Evolutionary conservation across 2,888 invertebrate genomes (phyloP).

Genomic region (Phyllotreta striolata): DNA sequence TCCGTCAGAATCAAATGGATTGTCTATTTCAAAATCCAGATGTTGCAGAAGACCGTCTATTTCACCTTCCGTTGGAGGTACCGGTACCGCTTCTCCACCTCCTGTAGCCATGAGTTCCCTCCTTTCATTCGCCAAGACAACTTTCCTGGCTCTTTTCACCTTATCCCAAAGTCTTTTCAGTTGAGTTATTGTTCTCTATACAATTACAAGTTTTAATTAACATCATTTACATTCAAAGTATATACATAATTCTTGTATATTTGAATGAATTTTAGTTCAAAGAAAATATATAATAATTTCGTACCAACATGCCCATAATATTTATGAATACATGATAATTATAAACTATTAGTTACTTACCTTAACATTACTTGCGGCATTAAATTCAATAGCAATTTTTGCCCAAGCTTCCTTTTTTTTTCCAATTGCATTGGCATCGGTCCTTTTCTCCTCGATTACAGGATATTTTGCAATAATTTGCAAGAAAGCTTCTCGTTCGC

Average conservation of each 20-base stretch:
- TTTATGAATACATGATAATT: too few relatives aligned
- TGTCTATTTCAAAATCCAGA: constrained; percentile 21
- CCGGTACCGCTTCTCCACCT: constrained; percentile 15
- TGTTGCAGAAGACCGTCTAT: constrained; percentile 16
- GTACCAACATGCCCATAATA: too few relatives aligned
- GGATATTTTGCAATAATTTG: constrained; percentile 7
- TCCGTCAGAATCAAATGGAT: constrained; percentile 18
- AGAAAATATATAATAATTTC: too few relatives aligned
- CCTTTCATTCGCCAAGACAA: constrained; percentile 25
- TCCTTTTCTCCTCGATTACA: constrained; percentile 13
- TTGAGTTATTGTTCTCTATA: constrained; percentile 27
- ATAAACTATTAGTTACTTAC: constrained; percentile 7
- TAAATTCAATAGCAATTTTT: constrained; percentile 7
- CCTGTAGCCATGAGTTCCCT: too few relatives aligned
- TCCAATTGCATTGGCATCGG: constrained; percentile 1
- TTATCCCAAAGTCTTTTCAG: constrained; percentile 29
- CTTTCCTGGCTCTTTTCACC: constrained; percentile 24
- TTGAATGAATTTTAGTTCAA: too few relatives aligned
- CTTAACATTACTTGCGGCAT: constrained; percentile 11
- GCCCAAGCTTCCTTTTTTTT: constrained; percentile 8
- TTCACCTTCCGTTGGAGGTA: constrained; percentile 18
- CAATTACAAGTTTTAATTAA: constrained; percentile 16
- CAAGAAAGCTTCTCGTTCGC: constrained; percentile 1
- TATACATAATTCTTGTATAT: too few relatives aligned
- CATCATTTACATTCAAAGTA: too few relatives aligned